Base-by-base conservation (phyloP, 2,888 invertebrate species). In the Ophion costatus region DNA sequence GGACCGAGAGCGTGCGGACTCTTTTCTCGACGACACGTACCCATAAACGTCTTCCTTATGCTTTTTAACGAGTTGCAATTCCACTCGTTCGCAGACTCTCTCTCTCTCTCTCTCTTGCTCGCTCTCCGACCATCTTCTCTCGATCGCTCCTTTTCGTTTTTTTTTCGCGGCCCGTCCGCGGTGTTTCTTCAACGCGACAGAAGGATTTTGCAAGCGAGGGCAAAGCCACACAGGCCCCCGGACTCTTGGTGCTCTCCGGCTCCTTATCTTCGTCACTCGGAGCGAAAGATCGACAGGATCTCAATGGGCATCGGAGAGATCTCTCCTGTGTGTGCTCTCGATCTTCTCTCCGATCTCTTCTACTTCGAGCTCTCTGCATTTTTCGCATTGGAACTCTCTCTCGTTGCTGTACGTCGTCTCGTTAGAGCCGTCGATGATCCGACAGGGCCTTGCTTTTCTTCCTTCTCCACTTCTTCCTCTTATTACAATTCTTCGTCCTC, bases 1-100 rank as follows among this genome's bases (percentile, higher is more conserved):
- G 74, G 67, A 71, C 38, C 42, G 59, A n/a, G 69, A 67, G 80
- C 71, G 73, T 24, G 79, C 71, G 56, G 59, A 56, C 64, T 75
- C 75, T 66, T 66, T 73, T 66, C 77, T 80, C 84, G 86, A 88
- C 85, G 86, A 88, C 86, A 83, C 84, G 82, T 85, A 86, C 87
- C 88, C 87, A 86, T 90, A 89, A 90, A 90, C 87, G 88, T 89
- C 88, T 83, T 85, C 86, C 85, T 88, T 87, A 86, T 84, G 88
- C 85, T 86, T 87, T 87, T 88, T 87, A 87, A 87, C 86, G 89
- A 86, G 86, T 83, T 85, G 85, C 87, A 85, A 88, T 88, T 87
- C 87, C 82, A 80, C 80, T 85, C 71, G 82, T 69, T 67, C 67
- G 74, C 33, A 70, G 73, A 63, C 57, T 24, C 42, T 73, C 45